phyloP scores from a whole-genome alignment of 2,888 invertebrate genomes.

The Volucella inflata region DNA sequence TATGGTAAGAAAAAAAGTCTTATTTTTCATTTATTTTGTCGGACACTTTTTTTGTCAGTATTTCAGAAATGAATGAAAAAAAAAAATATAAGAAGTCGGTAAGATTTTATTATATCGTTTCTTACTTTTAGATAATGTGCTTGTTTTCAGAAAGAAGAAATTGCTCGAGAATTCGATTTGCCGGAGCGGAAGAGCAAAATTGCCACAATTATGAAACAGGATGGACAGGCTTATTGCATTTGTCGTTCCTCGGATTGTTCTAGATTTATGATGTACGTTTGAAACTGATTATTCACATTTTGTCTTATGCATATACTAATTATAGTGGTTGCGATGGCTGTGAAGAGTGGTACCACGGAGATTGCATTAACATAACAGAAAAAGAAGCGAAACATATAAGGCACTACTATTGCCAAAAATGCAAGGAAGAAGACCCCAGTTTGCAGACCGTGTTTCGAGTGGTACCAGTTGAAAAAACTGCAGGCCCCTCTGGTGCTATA shows the following conservation, averaged over 20 bases:
- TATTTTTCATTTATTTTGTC: neutral
- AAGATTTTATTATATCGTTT: constrained; percentile 44
- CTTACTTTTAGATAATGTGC: neutral
- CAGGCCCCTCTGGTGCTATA: constrained; percentile 70
- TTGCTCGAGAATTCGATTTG: constrained; percentile 93
- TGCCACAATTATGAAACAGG: constrained; percentile 93
- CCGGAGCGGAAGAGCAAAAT: constrained; percentile 96
- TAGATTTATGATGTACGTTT: constrained; percentile 96
- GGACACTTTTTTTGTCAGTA: neutral
- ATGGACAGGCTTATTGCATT: constrained; percentile 96
- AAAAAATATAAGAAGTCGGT: constrained; percentile 82
- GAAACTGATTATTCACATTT: neutral
- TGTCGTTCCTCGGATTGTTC: constrained; percentile 97
- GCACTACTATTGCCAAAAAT: constrained; percentile 95
- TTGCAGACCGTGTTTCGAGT: constrained; percentile 86
- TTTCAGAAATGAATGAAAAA: constrained; percentile 80
- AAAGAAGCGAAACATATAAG: constrained; percentile 96
- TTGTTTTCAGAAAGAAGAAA: constrained; percentile 88
- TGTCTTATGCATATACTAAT: neutral
- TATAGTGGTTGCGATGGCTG: constrained; percentile 96
- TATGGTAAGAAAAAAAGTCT: no score
- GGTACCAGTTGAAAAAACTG: constrained; percentile 80
- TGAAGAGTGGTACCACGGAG: constrained; percentile 99
- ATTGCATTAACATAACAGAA: constrained; percentile 97
- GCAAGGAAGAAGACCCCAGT: constrained; percentile 92